Evolutionary conservation across 2,888 invertebrate genomes (phyloP).

Genomic region (Heteromyza rotundicornis): DNA sequence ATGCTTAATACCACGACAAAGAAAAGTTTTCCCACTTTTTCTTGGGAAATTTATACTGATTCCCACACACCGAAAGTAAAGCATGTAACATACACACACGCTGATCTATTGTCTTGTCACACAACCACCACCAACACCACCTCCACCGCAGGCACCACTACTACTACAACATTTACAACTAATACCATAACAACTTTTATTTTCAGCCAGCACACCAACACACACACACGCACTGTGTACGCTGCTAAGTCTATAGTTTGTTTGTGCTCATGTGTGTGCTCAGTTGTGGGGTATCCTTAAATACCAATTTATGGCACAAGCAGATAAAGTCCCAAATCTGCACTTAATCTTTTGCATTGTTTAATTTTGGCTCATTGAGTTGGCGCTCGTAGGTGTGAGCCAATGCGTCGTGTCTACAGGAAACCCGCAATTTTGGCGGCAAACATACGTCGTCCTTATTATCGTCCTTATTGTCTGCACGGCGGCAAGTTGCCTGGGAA

Average conservation of each 20-base stretch:
- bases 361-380: conserved; percentile 60
- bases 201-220: conserved; percentile 3
- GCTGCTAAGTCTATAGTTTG: too few species aligned
- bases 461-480: conserved; percentile 6
- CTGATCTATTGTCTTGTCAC: conserved; percentile 48
- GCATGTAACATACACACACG: conserved; percentile 4
- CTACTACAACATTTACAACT: conserved; percentile 16
- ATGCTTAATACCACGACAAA: conserved; percentile 2
- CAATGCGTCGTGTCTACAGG: conserved; percentile 17
- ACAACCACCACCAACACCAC: conserved; percentile 38
- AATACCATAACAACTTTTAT: conserved; percentile 18
- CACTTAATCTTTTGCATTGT: conserved; percentile 62
- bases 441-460: conserved; percentile 10
- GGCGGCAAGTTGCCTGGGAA: conserved; percentile 44
- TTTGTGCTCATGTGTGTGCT: conserved; percentile 23
- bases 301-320: conserved; percentile 61
- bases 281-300: conserved; percentile 58
- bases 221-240: neutral
- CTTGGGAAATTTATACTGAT: conserved; percentile 7
- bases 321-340: conserved; percentile 62
- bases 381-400: conserved; percentile 29
- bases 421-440: conserved; percentile 28
- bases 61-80: too few species aligned
- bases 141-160: conserved; percentile 22
- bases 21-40: neutral